phyloP scores from a whole-genome alignment of 2,113 vertebrate species.

The Ammodramus savannarum region DNA sequence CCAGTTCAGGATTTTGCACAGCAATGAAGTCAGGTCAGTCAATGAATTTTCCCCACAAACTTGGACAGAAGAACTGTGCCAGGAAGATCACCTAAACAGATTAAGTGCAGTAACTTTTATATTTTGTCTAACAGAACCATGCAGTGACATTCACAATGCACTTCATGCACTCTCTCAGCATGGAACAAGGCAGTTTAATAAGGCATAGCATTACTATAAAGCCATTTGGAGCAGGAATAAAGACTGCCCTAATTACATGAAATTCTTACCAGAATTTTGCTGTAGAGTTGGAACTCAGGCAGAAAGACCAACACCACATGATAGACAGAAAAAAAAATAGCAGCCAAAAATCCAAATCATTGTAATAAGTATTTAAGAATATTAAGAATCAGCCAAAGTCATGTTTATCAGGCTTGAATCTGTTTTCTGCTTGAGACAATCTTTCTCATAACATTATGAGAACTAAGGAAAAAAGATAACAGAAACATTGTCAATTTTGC shows the following conservation, averaged over 20 bases:
- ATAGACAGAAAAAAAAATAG: not conserved
- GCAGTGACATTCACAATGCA: not conserved
- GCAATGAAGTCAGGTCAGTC: not conserved
- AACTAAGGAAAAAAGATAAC: not conserved
- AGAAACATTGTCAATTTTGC: not conserved
- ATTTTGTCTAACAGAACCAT: not conserved
- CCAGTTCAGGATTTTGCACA: not conserved
- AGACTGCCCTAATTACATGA: not conserved
- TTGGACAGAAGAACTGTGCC: not conserved
- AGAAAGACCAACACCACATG: not conserved
- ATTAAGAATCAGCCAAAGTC: not conserved
- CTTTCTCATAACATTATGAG: not conserved
- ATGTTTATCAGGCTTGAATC: not conserved
- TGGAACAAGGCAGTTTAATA: not conserved
- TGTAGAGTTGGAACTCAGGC: not conserved
- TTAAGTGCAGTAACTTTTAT: not conserved
- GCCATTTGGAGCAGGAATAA: not conserved
- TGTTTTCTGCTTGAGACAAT: not conserved
- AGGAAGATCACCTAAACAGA: not conserved
- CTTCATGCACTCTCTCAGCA: not conserved
- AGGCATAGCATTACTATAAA: not conserved
- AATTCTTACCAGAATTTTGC: not conserved
- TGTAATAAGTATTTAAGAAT: not conserved
- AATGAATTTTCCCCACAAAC: not conserved
- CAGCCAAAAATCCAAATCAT: not conserved